A percentile compares a stretch with the other conserved stretches of the same genome.
These are phyloP conservation scores for Cotesia congregata DNA, from an alignment of 2,888 invertebrate genomes.

Conservation along the genomic window DNA sequence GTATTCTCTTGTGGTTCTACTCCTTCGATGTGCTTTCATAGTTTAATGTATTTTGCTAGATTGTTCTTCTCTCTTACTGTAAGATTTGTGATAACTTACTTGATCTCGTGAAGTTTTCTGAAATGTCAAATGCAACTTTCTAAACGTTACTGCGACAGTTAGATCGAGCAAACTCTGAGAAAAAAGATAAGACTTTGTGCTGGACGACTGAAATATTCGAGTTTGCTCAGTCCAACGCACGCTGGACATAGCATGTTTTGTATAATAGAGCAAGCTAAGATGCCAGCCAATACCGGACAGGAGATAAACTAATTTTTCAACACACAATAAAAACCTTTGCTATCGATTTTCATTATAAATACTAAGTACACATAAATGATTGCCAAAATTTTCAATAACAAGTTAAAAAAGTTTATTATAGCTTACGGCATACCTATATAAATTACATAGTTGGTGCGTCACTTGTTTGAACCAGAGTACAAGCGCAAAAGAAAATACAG, in stretches of 20 bases:
- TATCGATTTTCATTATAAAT: neutral
- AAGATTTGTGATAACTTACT: slow-evolving; percentile 53
- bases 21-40: slow-evolving; percentile 26
- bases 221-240: slow-evolving; percentile 34
- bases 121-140: slow-evolving; percentile 51
- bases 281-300: neutral
- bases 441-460: slow-evolving; percentile 10
- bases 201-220: slow-evolving; percentile 50
- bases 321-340: neutral
- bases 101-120: slow-evolving; percentile 46
- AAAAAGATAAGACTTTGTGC: slow-evolving; percentile 26
- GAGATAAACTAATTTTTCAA: neutral
- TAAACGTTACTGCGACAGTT: slow-evolving; percentile 33
- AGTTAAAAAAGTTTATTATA: slow-evolving; percentile 4
- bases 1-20: slow-evolving; percentile 6
- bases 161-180: neutral
- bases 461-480: slow-evolving; percentile 21
- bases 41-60: slow-evolving; percentile 53
- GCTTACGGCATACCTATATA: neutral
- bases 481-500: slow-evolving; percentile 39
- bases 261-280: neutral
- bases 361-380: neutral
- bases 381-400: neutral
- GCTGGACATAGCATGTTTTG: slow-evolving; percentile 25
- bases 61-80: slow-evolving; percentile 43